A percentile compares a stretch with the other conserved stretches of the same genome.
Conservation (phyloP, 35 echinoderm and acorn worm genomes). For the Ophiothrix spiculata region DNA sequence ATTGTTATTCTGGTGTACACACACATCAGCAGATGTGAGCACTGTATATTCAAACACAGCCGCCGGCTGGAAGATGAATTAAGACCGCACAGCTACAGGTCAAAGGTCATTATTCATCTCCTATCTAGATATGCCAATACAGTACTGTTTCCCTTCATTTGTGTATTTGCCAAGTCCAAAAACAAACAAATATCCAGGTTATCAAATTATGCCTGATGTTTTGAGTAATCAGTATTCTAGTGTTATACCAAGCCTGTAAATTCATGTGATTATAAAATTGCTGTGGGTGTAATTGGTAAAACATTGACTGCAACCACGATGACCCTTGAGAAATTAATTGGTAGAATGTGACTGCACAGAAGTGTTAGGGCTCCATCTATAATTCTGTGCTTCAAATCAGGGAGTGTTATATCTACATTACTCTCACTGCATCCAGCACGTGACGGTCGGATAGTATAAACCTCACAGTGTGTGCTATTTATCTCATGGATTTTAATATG, state of each 20-base stretch:
- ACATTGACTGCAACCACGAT: neutral
- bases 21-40: neutral
- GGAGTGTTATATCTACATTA: neutral
- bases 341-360: neutral
- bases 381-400: neutral
- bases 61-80: slow-evolving; percentile 2
- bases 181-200: neutral
- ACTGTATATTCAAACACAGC: slow-evolving; percentile 6
- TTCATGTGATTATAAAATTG: neutral
- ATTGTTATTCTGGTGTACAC: slow-evolving; percentile 4
- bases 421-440: no score
- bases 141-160: neutral
- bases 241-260: neutral
- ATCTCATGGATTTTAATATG: neutral
- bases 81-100: neutral
- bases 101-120: neutral
- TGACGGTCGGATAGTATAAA: neutral
- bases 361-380: neutral
- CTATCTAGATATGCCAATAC: neutral
- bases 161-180: neutral
- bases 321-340: neutral
- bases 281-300: neutral
- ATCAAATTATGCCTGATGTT: neutral
- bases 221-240: neutral
- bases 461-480: neutral